Conservation (phyloP, 1,140 invertebrate genomes). For the Lordiphosa stackelbergi region DNA sequence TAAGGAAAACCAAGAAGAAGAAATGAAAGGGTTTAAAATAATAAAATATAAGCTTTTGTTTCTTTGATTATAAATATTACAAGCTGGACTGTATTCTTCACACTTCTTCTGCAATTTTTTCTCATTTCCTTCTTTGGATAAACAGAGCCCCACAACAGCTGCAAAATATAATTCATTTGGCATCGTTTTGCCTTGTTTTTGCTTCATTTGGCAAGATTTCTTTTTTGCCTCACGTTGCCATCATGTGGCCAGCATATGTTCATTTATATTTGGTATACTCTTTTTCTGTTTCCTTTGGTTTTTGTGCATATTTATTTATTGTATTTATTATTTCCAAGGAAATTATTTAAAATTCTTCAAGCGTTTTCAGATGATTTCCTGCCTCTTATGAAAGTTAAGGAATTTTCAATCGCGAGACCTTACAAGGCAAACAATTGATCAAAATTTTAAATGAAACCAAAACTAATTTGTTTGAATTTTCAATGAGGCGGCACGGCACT, state of each 20-base stretch:
- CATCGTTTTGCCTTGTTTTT: not conserved
- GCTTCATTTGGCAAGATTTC: slow-evolving; percentile 1
- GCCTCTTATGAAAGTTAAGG: slow-evolving; percentile 6
- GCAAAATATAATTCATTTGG: slow-evolving; percentile 35
- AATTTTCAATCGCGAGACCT: slow-evolving; percentile 10
- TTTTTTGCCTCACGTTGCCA: not conserved
- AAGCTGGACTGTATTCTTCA: no score
- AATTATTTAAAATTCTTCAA: slow-evolving; percentile 25
- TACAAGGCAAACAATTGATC: slow-evolving; percentile 21
- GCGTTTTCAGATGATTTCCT: slow-evolving; percentile 25
- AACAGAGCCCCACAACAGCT: slow-evolving; percentile 27
- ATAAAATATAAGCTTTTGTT: no score
- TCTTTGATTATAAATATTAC: no score
- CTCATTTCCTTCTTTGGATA: no score
- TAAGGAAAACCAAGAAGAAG: no score
- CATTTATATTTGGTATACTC: not conserved
- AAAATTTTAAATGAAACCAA: slow-evolving; percentile 11
- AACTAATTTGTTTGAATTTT: slow-evolving; percentile 22
- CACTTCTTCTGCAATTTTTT: no score
- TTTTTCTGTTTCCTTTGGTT: slow-evolving; percentile 4
- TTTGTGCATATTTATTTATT: slow-evolving; percentile 22
- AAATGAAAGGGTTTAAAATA: no score
- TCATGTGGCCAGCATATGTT: slow-evolving; percentile 35
- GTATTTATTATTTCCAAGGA: slow-evolving; percentile 22
- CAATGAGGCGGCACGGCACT: slow-evolving; percentile 2